These are phyloP conservation scores for Zingel zingel DNA, from an alignment of 2,113 vertebrate genomes.

Conservation along the genomic window DNA sequence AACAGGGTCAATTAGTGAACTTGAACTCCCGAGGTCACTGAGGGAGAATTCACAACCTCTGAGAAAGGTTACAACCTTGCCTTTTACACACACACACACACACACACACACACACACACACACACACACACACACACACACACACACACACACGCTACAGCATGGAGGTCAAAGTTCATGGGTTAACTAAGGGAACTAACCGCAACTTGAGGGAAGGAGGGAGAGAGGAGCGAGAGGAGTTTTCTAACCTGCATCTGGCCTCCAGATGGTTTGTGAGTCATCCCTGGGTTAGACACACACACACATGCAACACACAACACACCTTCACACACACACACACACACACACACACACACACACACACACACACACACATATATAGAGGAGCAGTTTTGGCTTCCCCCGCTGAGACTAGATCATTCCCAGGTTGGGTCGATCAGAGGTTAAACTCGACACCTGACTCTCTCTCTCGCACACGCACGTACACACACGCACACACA, in stretches of 20 bases:
- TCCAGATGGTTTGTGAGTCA: conserved; percentile 89
- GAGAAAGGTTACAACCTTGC: conserved; percentile 53
- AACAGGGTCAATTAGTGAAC: conserved; percentile 83
- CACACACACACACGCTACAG: conserved; percentile 25
- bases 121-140: conserved; percentile 43
- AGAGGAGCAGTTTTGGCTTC: conserved; percentile 74
- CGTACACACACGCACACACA: background rate
- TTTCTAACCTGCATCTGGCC: conserved; percentile 85
- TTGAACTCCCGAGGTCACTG: conserved; percentile 83
- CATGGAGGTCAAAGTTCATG: conserved; percentile 61
- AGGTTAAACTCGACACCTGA: conserved; percentile 86
- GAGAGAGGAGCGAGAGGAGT: conserved; percentile 60
- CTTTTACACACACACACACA: conserved; percentile 64
- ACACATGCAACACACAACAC: conserved; percentile 8
- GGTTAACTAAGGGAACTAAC: conserved; percentile 80
- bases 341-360: conserved; percentile 38
- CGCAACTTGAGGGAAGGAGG: conserved; percentile 61
- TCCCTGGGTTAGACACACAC: conserved; percentile 81
- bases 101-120: conserved; percentile 51
- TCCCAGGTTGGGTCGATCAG: conserved; percentile 81
- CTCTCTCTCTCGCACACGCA: conserved; percentile 49
- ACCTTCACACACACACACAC: conserved; percentile 48
- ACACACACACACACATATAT: conserved; percentile 44
- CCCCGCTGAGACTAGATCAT: conserved; percentile 82
- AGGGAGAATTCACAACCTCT: conserved; percentile 56